These are phyloP conservation scores for Mohoua ochrocephala DNA, from an alignment of 2,113 vertebrate species.

Conservation along the genomic window DNA sequence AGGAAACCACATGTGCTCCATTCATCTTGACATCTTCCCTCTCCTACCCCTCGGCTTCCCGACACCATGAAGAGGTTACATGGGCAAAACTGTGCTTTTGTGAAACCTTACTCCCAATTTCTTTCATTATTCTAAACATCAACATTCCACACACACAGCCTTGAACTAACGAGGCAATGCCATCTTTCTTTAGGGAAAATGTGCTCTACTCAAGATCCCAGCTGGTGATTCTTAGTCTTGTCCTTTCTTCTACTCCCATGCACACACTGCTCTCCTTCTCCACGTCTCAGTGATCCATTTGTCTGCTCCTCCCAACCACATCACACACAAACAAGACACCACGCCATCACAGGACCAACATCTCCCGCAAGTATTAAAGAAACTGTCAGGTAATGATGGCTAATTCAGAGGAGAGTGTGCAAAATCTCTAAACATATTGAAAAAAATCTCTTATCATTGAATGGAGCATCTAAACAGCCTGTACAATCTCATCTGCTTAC, in stretches of 20 bases:
- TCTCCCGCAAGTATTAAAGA: background rate
- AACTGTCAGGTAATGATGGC: background rate
- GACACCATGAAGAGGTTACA: background rate
- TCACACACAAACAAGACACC: background rate
- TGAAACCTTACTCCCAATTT: background rate
- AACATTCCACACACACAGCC: background rate
- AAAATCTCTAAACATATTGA: background rate
- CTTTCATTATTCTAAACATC: background rate
- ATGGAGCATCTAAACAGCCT: background rate
- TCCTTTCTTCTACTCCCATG: background rate
- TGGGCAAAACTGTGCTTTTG: background rate
- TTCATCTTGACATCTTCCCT: background rate
- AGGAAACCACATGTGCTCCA: background rate
- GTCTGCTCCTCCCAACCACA: background rate
- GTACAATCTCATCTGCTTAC: background rate
- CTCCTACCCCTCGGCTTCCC: background rate
- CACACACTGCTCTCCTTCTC: background rate
- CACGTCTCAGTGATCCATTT: background rate
- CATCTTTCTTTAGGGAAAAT: background rate
- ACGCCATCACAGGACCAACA: background rate
- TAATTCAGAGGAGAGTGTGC: background rate
- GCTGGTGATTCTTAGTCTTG: background rate
- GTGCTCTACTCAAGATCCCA: background rate
- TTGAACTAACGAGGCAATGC: background rate
- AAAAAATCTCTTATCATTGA: background rate